These are phyloP conservation scores for Galago senegalensis DNA, from an alignment of 2,797 vertebrate genomes.

Conservation along the genomic window DNA sequence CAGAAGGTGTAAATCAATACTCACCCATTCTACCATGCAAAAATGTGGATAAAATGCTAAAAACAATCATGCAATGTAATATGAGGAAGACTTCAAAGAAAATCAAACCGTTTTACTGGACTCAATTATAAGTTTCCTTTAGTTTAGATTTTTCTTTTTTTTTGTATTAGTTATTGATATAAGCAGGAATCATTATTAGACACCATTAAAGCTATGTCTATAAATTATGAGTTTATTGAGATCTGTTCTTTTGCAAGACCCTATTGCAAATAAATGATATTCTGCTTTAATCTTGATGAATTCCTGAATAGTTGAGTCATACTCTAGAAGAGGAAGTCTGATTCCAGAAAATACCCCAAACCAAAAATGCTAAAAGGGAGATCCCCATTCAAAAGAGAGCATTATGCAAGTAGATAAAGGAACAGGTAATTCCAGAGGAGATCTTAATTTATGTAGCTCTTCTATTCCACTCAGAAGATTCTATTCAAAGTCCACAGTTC, in stretches of 20 bases:
- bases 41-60: slow-evolving; percentile 67
- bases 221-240: slow-evolving; percentile 79
- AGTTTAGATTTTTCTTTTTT: not conserved
- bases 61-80: slow-evolving; percentile 75
- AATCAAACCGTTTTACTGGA: slow-evolving; percentile 77
- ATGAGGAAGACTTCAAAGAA: slow-evolving; percentile 75
- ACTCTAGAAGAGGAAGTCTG: slow-evolving; percentile 75
- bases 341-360: slow-evolving; percentile 21
- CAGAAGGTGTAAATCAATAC: slow-evolving; percentile 66
- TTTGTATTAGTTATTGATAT: slow-evolving; percentile 83
- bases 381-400: not conserved
- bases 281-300: slow-evolving; percentile 70
- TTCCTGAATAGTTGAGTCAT: slow-evolving; percentile 58
- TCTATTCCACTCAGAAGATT: not conserved
- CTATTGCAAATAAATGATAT: slow-evolving; percentile 70
- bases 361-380: not conserved
- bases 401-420: not conserved
- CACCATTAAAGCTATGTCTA: slow-evolving; percentile 84
- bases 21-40: slow-evolving; percentile 54
- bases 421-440: not conserved
- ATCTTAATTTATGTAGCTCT: slow-evolving; percentile 8
- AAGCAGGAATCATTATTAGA: slow-evolving; percentile 84
- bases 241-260: slow-evolving; percentile 80
- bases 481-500: not conserved
- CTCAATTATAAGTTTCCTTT: slow-evolving; percentile 81